phyloP scores from a whole-genome alignment of 2,797 vertebrate species.

The Okamejei kenojei region DNA sequence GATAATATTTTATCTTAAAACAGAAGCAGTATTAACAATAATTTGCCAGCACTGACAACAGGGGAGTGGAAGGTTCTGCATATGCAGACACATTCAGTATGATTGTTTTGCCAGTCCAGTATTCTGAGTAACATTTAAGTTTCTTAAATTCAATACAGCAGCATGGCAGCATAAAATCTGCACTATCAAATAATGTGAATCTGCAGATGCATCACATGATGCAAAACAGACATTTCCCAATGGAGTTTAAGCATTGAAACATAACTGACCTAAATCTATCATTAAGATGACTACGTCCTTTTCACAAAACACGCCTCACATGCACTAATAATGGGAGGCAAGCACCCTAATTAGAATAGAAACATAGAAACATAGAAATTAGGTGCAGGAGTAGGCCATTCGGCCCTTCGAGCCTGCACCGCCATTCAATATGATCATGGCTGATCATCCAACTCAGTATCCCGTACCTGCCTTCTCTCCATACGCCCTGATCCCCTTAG shows the following conservation, averaged over 20 bases:
- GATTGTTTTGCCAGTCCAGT: neutral
- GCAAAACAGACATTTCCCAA: neutral
- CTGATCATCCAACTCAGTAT: no score
- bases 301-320: neutral
- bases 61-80: neutral
- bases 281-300: neutral
- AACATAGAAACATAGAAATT: no score
- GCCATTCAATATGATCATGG: no score
- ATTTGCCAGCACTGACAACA: neutral
- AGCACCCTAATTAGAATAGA: neutral
- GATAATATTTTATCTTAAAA: conserved; percentile 10
- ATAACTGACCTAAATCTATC: neutral
- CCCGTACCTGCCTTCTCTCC: no score
- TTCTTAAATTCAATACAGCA: neutral
- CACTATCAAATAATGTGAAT: neutral
- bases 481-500: no score
- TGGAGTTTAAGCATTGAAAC: neutral
- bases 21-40: neutral
- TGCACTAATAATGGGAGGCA: neutral
- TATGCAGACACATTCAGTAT: neutral
- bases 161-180: neutral
- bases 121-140: neutral
- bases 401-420: no score
- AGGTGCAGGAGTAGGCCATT: no score
- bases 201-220: neutral